Evolutionary conservation across 2,888 invertebrate species (phyloP).

Genomic region (Torymus tubicola): DNA sequence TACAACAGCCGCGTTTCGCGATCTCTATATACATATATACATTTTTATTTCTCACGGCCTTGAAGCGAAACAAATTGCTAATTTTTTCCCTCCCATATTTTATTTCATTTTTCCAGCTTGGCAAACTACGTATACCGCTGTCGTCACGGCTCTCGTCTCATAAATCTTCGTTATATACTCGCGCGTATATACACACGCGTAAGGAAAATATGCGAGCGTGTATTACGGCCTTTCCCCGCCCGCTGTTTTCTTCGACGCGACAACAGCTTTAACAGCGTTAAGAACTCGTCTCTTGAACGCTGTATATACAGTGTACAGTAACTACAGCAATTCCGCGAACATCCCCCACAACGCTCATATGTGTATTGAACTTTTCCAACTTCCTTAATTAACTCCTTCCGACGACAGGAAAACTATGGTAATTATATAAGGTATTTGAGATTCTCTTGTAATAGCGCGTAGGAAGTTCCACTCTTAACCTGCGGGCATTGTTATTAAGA

Average conservation of each 20-base stretch:
- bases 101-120: neutral
- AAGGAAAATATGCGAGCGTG: neutral
- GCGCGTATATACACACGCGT: neutral
- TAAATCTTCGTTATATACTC: neutral
- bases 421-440: neutral
- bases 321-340: neutral
- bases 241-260: neutral
- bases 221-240: neutral
- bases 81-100: neutral
- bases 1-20: too few relatives aligned
- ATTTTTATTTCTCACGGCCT: too few relatives aligned
- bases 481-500: too few relatives aligned
- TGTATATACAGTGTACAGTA: neutral
- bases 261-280: neutral
- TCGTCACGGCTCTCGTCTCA: neutral
- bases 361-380: neutral
- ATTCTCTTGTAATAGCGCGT: too few relatives aligned
- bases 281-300: neutral
- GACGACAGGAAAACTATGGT: neutral
- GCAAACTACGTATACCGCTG: neutral
- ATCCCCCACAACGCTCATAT: neutral
- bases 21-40: too few relatives aligned
- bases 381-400: conserved; percentile 10
- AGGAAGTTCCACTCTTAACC: too few relatives aligned
- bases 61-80: too few relatives aligned